Evolutionary conservation across 2,113 vertebrate species (phyloP).

Genomic region (Thamnaconus septentrionalis): DNA sequence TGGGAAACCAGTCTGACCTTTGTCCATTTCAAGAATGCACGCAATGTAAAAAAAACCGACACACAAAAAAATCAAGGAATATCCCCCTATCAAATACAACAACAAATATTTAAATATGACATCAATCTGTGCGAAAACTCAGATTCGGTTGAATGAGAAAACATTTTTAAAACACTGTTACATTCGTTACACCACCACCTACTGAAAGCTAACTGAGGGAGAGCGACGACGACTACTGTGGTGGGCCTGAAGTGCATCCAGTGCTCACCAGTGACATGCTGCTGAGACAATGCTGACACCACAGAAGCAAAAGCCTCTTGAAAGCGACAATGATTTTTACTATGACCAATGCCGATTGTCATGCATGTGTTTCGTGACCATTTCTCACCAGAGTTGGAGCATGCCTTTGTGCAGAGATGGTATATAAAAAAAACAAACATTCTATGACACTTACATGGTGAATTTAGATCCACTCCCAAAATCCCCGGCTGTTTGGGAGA

Average conservation of each 20-base stretch:
- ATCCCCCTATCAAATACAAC: conserved; percentile 20
- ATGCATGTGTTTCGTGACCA: conserved; percentile 30
- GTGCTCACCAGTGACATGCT: conserved; percentile 30
- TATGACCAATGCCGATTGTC: background rate
- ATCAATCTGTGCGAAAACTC: conserved; percentile 48
- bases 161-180: conserved; percentile 28
- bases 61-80: background rate
- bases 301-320: conserved; percentile 32
- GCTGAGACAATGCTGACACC: conserved; percentile 29
- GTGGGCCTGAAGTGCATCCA: conserved; percentile 16
- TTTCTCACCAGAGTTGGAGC: conserved; percentile 15
- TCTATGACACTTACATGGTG: conserved; percentile 7
- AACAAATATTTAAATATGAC: conserved; percentile 51
- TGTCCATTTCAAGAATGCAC: no score
- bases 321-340: conserved; percentile 13
- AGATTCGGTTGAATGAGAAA: conserved; percentile 26
- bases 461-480: conserved; percentile 7
- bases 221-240: background rate
- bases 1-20: no score
- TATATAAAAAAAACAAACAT: conserved; percentile 7
- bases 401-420: conserved; percentile 34
- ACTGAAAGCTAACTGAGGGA: conserved; percentile 18
- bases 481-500: conserved; percentile 33
- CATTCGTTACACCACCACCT: conserved; percentile 19
- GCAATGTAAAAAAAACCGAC: no score